phyloP scores from a whole-genome alignment of 2,797 vertebrate genomes.

The Alectoris magna region DNA sequence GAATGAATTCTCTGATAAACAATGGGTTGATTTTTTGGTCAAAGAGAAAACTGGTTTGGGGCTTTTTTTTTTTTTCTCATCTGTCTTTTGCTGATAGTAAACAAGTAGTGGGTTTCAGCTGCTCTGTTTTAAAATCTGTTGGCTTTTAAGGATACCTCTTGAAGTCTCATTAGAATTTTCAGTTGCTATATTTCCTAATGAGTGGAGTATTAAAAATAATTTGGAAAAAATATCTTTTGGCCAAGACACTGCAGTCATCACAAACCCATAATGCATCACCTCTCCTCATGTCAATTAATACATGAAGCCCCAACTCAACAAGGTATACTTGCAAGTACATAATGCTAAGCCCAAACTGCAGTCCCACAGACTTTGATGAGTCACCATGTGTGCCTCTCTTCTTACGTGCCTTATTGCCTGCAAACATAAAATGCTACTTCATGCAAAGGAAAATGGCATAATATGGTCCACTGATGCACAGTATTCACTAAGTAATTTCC shows the following conservation, averaged over 20 bases:
- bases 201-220: not conserved
- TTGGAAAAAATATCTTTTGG: not conserved
- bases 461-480: accelerated
- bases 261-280: not conserved
- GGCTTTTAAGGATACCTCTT: not conserved
- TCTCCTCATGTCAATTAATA: not conserved
- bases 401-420: not conserved
- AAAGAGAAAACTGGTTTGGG: not conserved
- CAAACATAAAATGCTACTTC: not conserved
- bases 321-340: not conserved
- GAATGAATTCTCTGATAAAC: constrained; percentile 36
- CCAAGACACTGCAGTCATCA: not conserved
- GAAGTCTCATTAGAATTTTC: not conserved
- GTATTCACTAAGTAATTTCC: not conserved
- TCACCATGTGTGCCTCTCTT: not conserved
- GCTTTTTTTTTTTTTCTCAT: not conserved
- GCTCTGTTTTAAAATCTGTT: not conserved
- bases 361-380: not conserved
- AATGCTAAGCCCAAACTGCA: not conserved
- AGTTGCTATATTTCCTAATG: not conserved
- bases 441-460: not conserved
- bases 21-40: not conserved
- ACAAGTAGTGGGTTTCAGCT: not conserved
- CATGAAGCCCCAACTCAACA: not conserved
- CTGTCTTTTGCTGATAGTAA: not conserved